Conservation (phyloP, 2,113 vertebrate genomes). For the Erythrolamprus reginae region DNA sequence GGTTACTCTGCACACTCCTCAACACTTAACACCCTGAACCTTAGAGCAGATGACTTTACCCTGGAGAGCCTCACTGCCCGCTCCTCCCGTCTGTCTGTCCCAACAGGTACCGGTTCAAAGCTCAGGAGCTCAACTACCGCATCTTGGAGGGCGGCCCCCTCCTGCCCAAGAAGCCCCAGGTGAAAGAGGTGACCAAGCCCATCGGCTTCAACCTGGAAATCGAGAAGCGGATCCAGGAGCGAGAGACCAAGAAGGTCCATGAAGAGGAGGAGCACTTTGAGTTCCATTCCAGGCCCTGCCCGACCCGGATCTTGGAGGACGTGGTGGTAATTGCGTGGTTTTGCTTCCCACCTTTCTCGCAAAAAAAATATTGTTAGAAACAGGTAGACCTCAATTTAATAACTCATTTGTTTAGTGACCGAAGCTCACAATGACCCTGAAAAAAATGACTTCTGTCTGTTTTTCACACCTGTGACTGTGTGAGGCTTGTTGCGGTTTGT, state of each 20-base stretch:
- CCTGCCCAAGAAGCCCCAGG: conserved; percentile 75
- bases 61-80: background rate
- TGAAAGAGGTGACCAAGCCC: conserved; percentile 79
- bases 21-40: too few species aligned
- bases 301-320: conserved; percentile 82
- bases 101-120: conserved; percentile 85
- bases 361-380: background rate
- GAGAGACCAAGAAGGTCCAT: conserved; percentile 72
- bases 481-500: too few species aligned
- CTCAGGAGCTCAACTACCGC: conserved; percentile 80
- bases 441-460: too few species aligned
- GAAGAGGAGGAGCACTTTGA: conserved; percentile 70
- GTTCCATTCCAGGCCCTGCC: conserved; percentile 85
- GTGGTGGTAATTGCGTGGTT: conserved; percentile 76
- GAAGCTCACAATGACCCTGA: too few species aligned
- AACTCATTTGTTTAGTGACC: background rate
- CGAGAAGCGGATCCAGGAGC: conserved; percentile 84
- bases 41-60: background rate
- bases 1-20: too few species aligned
- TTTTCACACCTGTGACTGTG: too few species aligned
- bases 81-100: accelerated
- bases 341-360: background rate
- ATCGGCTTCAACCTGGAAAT: conserved; percentile 84
- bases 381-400: background rate
- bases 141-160: conserved; percentile 75